Evolutionary conservation across 2,113 vertebrate genomes (phyloP), one percentile per base, ranked within the genome.

Genomic region (Pluvialis apricaria): DNA sequence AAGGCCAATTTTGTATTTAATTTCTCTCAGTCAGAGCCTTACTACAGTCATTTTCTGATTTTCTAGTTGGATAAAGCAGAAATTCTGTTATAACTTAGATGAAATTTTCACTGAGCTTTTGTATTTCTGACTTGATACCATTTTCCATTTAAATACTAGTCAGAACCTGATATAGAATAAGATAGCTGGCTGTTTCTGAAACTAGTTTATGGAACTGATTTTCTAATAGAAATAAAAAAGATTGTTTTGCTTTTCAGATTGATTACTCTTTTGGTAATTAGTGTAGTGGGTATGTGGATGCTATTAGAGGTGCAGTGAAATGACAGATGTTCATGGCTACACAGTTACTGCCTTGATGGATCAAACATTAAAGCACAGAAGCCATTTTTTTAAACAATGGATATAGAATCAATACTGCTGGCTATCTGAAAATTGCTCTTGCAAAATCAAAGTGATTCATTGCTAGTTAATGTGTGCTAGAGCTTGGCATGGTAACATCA

Each of bases 101-200:
- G 5, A 49, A 68, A 47, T n/a, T 82, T 85, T 42, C 38, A 11
- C 45, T 4, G 60, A 34, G 21, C 38, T 88, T 82, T 72, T 32
- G 45, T 26, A 26, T 34, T 29, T 52, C 16, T 58, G 52, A 31
- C 38, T 72, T 4, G 2, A 51, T 3, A 24, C 2, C 0, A 1
- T 75, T 88, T 85, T 66, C 60, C 14, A 4, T 9, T 44, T 21
- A 36, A 79, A 42, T 34, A 22, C 51, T 5, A 16, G 13, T 45
- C 40, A 75, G 61, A 57, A 58, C 9, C 13, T 36, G 26, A 13
- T 40, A 4, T 0, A 22, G 38, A 58, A 54, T 26, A 11, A 45
- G 32, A 19, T 13, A 85, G 15, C 12, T 49, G 20, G 5, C 44
- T 1, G 4, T 24, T 78, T 52, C 72, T 90, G 80, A 58, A 62